A percentile compares a stretch with the other conserved stretches of the same genome.
Conservation (phyloP, 2,888 invertebrate genomes). For the Stegophylla sp. region DNA sequence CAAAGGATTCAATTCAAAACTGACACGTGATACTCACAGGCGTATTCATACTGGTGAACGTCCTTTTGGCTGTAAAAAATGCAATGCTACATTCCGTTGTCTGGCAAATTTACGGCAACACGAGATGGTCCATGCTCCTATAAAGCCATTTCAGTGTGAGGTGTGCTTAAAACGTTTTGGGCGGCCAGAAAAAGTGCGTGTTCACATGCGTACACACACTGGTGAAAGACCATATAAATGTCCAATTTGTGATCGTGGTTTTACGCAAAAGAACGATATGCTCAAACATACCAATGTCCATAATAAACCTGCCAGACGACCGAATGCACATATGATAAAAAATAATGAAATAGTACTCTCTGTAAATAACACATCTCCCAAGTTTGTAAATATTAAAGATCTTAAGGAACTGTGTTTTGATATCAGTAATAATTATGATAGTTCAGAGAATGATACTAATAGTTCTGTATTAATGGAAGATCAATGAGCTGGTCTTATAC, state of each 20-base stretch:
- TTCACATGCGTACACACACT: constrained; percentile 60
- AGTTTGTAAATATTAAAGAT: constrained; percentile 48
- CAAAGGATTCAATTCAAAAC: constrained; percentile 60
- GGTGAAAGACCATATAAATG: constrained; percentile 60
- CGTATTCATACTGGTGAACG: constrained; percentile 65
- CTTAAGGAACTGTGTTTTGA: constrained; percentile 50
- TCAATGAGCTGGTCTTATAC: neutral
- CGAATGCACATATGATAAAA: constrained; percentile 18
- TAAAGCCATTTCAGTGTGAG: constrained; percentile 57
- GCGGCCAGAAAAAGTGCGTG: constrained; percentile 59
- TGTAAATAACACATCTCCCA: neutral
- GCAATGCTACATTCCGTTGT: constrained; percentile 62
- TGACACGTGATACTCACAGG: constrained; percentile 63
- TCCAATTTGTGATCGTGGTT: constrained; percentile 56
- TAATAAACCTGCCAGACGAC: constrained; percentile 61
- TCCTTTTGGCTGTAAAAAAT: constrained; percentile 66
- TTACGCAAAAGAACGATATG: constrained; percentile 59
- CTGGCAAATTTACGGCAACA: constrained; percentile 58
- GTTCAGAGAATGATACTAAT: constrained; percentile 50
- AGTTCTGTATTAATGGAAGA: constrained; percentile 22
- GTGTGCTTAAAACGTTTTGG: constrained; percentile 58
- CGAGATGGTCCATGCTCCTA: constrained; percentile 58
- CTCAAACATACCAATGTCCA: constrained; percentile 58
- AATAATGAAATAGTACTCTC: constrained; percentile 18
- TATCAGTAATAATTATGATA: constrained; percentile 32